Evolutionary conservation across 2,113 vertebrate genomes (phyloP).

Genomic region (Callionymus lyra): DNA sequence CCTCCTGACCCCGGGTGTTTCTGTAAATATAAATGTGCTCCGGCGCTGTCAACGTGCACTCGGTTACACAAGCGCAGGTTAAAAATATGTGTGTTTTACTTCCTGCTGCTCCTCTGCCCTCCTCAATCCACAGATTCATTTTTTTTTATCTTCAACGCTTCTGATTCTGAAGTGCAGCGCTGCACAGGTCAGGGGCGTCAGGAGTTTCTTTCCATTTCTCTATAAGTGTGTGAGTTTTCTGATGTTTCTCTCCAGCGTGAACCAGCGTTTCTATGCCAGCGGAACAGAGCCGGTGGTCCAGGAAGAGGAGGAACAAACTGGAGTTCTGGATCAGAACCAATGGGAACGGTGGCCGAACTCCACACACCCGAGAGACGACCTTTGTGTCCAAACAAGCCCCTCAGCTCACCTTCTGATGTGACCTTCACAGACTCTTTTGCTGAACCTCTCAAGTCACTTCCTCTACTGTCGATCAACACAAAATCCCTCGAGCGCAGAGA

Average conservation of each 20-base stretch:
- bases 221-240: constrained; percentile 38
- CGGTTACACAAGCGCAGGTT: constrained; percentile 42
- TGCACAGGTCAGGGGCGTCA: constrained; percentile 65
- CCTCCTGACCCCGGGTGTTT: constrained; percentile 31
- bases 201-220: constrained; percentile 10
- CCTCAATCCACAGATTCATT: constrained; percentile 15
- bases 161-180: constrained; percentile 32
- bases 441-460: too few relatives aligned
- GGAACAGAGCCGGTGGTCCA: constrained; percentile 76
- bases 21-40: constrained; percentile 42
- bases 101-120: constrained; percentile 26
- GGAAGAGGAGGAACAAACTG: too few relatives aligned
- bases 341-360: too few relatives aligned
- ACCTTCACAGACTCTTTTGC: too few relatives aligned
- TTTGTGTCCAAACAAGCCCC: too few relatives aligned
- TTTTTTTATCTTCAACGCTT: constrained; percentile 11
- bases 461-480: too few relatives aligned
- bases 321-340: too few relatives aligned
- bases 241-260: constrained; percentile 21
- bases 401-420: too few relatives aligned
- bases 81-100: constrained; percentile 39
- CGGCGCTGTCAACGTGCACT: constrained; percentile 26
- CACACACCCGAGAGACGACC: too few relatives aligned
- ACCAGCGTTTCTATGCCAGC: constrained; percentile 70
- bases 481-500: too few relatives aligned